Evolutionary conservation across 2,113 vertebrate species (phyloP), one percentile per base, ranked within the genome.

Genomic region (Henicopernis longicauda): DNA sequence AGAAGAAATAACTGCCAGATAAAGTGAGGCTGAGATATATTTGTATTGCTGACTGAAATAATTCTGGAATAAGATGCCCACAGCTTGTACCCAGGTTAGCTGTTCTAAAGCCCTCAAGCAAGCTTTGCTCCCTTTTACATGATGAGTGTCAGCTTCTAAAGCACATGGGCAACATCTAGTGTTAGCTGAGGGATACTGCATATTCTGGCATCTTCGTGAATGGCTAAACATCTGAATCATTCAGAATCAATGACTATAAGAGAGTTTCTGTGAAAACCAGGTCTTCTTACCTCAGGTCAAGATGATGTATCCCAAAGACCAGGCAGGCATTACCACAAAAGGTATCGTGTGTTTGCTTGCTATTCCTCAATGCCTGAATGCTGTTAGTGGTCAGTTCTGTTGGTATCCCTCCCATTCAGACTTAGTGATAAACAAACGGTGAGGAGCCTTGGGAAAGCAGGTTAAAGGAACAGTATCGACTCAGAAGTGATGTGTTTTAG

Each of bases 141-240:
- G 29, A 18, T 6, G 20, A n/a, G 1, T n/a, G 55, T 42, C n/a
- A 52, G 34, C 31, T 78, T 74, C 59, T 92, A 54, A 78, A 85
- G 69, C 27, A 65, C 67, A 45, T 21, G 52, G 26, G 92, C 74
- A 94, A 23, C 96, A 95, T 61, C 96, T 97, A 91, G 94, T 47
- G 95, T 88, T 93, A 69, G 34, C 13, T 52, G 38, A 32, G 23
- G 17, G 26, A 47, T 16, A 78, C 18, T 65, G 69, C 82, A 55
- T 23, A 38, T 59, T 70, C 19, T 0, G 1, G 14, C 15, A 49
- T 16, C 42, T 34, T 58, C 0, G 0, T 11, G 27, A 59, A 44
- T 0, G 4, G 31, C 4, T 83, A 10, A 44, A 62, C 8, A 42
- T 15, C 54, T 38, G 25, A 31, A 50, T 55, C 58, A 14, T 1